Base-by-base conservation (phyloP, 2,113 vertebrate genomes). In the Alethe castanea region DNA sequence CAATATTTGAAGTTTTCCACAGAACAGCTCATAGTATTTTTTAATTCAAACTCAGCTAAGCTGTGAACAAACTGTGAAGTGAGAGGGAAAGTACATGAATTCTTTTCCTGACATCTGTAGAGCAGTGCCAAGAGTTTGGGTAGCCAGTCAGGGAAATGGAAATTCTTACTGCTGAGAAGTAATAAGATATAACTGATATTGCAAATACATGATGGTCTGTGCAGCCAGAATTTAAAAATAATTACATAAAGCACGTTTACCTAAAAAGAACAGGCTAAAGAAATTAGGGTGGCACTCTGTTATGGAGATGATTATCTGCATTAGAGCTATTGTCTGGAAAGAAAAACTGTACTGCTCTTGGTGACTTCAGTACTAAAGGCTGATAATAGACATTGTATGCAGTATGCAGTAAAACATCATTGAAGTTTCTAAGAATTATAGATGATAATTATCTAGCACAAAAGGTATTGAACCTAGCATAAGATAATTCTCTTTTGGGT, bases 391-490 rank as follows among this genome's bases (percentile, higher is more conserved):
- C 0, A 2, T 72, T 85, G 48, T 87, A 48, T n/a, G 26, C 14
- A 85, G 26, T 65, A 38, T 80, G 35, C 28, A 42, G 70, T 57
- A 84, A 90, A 97, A 85, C 24, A 95, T 33, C 59, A 82, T 45
- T 94, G 77, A 85, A 54, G 33, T 69, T 95, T 80, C 54, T 62
- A 91, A 94, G 90, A 87, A 94, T 70, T 33, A 89, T 57, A 89
- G 57, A 59, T 85, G 8, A 82, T 95, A 72, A 91, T 95, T 88
- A 48, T 81, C 73, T 69, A 76, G 87, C 84, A 91, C 57, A 96
- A 85, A 91, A 89, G 44, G 12, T 84, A 94, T 81, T 87, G 86
- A 86, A 91, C 50, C 45, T 69, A 89, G 19, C 66, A 79, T 69
- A 74, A 91, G 56, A 65, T 79, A 85, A 91, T 91, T 89, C 57